Conservation (phyloP, 1,140 invertebrate genomes). For the Myzus persicae region DNA sequence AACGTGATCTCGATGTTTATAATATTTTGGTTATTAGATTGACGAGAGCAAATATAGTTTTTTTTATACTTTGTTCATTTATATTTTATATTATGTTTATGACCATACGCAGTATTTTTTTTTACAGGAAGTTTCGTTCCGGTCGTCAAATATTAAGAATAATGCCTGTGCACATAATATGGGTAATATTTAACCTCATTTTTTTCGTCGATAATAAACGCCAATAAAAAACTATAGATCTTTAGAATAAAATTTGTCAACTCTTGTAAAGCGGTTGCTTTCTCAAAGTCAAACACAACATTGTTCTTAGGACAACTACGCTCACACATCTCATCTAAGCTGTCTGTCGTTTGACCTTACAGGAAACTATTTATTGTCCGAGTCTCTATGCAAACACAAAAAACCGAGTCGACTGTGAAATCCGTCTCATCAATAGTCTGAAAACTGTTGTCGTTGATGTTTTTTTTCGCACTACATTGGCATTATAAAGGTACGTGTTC, state of each 20-base stretch:
- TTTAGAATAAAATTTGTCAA: background rate
- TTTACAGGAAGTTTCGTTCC: conserved; percentile 4
- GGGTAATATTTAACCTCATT: background rate
- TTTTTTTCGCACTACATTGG: background rate
- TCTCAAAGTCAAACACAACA: background rate
- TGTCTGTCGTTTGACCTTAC: background rate
- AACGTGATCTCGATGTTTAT: background rate
- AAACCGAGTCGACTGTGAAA: background rate
- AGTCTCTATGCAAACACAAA: background rate
- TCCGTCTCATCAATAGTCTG: background rate
- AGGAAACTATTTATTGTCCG: background rate
- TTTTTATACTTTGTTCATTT: background rate
- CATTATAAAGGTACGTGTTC: background rate
- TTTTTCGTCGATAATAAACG: background rate
- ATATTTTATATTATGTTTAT: background rate
- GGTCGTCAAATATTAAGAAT: background rate
- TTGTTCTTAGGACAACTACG: background rate
- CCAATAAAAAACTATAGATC: background rate
- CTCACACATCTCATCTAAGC: background rate
- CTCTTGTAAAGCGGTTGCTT: background rate
- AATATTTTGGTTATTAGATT: background rate
- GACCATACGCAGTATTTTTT: background rate
- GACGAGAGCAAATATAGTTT: background rate
- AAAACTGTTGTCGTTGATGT: background rate
- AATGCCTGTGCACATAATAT: background rate